These are phyloP conservation scores for Leucoraja ocellata DNA, from an alignment of 2,797 vertebrate species.

Conservation along the genomic window DNA sequence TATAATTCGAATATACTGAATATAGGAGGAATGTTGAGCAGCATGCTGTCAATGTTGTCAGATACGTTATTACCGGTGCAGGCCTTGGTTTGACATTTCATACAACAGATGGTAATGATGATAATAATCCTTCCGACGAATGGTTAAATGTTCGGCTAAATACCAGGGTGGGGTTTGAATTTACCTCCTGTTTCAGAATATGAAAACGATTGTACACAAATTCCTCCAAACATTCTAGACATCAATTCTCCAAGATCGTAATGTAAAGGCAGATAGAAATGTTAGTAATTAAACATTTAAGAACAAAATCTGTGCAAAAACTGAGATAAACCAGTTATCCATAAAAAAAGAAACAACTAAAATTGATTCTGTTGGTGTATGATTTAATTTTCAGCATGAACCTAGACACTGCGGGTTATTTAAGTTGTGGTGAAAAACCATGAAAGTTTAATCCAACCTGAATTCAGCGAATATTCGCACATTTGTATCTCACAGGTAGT, in stretches of 20 bases:
- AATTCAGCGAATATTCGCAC: background rate
- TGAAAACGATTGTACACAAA: no score
- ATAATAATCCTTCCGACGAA: background rate
- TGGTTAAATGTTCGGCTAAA: background rate
- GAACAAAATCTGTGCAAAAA: background rate
- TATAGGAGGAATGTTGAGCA: background rate
- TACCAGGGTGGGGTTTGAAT: conserved; percentile 9
- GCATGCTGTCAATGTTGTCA: background rate
- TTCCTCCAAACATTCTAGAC: no score
- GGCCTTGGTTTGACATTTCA: background rate
- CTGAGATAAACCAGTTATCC: background rate
- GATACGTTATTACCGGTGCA: background rate
- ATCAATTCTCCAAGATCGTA: background rate
- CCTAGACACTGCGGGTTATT: background rate
- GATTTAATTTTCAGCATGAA: background rate
- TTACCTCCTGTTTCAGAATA: background rate
- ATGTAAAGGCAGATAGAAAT: background rate
- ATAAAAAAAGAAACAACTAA: background rate
- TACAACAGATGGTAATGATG: background rate
- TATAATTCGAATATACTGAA: background rate
- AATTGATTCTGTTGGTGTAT: background rate
- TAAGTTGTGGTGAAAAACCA: background rate
- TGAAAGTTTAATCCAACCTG: background rate
- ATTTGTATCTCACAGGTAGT: background rate
- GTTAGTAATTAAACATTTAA: background rate